Percentiles rank a stretch among this genome's conserved stretches.
Conservation (phyloP, 2,113 vertebrate genomes). For the Leptobrachium leishanense region DNA sequence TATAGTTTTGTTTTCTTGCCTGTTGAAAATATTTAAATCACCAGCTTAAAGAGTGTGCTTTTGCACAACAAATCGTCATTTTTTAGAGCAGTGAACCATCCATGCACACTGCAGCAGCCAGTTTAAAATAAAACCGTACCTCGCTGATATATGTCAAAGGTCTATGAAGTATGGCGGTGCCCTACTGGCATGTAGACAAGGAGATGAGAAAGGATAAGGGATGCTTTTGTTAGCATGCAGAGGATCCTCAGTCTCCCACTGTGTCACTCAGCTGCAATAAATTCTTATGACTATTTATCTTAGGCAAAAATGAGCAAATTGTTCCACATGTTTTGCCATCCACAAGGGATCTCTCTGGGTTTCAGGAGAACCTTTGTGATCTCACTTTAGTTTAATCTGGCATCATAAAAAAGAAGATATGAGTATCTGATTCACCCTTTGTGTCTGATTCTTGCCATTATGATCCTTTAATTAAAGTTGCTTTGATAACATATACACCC, state of each 20-base stretch:
- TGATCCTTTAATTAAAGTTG: too few species aligned
- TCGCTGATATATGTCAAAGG: background rate
- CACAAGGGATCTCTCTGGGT: background rate
- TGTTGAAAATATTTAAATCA: background rate
- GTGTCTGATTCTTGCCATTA: too few species aligned
- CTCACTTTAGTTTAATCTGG: background rate
- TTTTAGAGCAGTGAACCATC: background rate
- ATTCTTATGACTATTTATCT: background rate
- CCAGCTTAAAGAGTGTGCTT: background rate
- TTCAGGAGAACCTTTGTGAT: background rate
- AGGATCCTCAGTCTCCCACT: background rate
- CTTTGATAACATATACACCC: too few species aligned
- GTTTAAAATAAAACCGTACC: background rate
- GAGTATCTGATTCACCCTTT: too few species aligned
- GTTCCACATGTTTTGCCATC: background rate
- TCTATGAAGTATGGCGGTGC: background rate
- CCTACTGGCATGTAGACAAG: background rate
- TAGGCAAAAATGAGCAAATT: background rate
- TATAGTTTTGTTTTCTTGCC: background rate
- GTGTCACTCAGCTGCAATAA: background rate
- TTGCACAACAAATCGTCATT: background rate
- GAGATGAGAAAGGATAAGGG: background rate
- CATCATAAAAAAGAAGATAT: background rate
- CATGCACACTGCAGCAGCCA: background rate
- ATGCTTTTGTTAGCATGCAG: slow-evolving; percentile 2